phyloP scores from a whole-genome alignment of 2,888 invertebrate species.

The Tetranychus truncatus region DNA sequence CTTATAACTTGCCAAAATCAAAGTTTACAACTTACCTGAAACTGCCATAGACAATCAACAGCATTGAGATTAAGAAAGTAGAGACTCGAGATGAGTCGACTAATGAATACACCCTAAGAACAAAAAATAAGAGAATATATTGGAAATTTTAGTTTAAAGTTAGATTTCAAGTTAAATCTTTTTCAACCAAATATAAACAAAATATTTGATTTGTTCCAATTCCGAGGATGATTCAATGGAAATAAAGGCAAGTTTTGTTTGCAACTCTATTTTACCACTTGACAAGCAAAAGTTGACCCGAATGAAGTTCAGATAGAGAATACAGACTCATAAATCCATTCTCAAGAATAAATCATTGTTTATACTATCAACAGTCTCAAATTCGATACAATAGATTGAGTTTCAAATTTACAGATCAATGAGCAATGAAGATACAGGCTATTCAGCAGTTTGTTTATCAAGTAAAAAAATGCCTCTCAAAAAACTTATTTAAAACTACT shows the following conservation, averaged over 20 bases:
- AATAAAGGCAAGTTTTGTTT: too few species aligned
- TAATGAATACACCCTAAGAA: conserved; percentile 66
- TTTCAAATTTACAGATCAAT: not conserved
- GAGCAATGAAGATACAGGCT: not conserved
- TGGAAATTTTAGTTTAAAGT: not conserved
- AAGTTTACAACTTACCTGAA: conserved; percentile 40
- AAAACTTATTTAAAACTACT: not conserved
- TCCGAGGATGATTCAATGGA: too few species aligned
- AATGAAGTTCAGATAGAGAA: too few species aligned
- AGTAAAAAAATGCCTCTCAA: not conserved
- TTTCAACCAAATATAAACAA: too few species aligned
- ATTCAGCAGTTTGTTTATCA: not conserved
- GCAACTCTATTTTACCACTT: too few species aligned
- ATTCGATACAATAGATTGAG: not conserved
- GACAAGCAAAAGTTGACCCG: too few species aligned
- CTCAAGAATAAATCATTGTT: too few species aligned
- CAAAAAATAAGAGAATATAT: not conserved
- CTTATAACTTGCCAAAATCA: too few species aligned
- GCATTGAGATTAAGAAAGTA: conserved; percentile 88
- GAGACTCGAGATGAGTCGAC: conserved; percentile 94
- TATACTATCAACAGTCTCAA: too few species aligned
- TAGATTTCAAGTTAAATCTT: too few species aligned
- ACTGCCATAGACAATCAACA: conserved; percentile 89
- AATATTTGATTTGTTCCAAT: too few species aligned
- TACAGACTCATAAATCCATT: too few species aligned